phyloP scores from a whole-genome alignment of 2,113 vertebrate genomes.

The Gallinago paraguaiae region DNA sequence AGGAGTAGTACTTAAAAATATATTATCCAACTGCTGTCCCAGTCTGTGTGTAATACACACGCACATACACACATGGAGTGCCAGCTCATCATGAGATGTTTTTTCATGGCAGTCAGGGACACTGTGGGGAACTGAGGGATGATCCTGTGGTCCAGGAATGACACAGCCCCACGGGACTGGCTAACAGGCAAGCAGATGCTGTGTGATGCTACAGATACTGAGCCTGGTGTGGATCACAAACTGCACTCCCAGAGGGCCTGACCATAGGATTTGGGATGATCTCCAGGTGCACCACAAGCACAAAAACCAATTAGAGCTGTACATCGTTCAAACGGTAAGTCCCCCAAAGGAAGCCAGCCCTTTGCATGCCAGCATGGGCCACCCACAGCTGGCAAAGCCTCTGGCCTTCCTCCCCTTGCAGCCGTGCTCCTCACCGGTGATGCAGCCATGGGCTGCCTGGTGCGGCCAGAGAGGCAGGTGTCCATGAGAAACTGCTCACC shows the following conservation, averaged over 20 bases:
- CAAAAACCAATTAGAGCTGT: background rate
- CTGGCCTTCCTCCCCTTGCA: background rate
- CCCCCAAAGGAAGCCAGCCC: background rate
- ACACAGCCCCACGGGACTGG: background rate
- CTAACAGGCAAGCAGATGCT: background rate
- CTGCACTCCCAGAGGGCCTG: background rate
- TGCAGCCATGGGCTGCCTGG: accelerated
- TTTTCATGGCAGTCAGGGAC: background rate
- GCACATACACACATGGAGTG: background rate
- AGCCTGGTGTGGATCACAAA: background rate
- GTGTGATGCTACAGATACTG: background rate
- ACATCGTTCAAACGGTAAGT: background rate
- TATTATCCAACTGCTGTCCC: background rate
- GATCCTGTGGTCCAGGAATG: background rate
- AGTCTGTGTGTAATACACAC: background rate
- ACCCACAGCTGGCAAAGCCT: background rate
- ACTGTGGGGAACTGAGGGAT: background rate
- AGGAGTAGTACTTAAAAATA: background rate
- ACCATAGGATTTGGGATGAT: background rate
- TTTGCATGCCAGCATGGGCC: background rate
- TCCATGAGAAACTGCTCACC: background rate
- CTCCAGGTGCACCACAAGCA: background rate
- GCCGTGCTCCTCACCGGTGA: accelerated
- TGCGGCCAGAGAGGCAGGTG: accelerated
- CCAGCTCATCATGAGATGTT: background rate